A percentile compares a stretch with the other conserved stretches of the same genome.
Conservation (phyloP, 2,797 vertebrate species). For the Tympanoctomys barrerae region DNA sequence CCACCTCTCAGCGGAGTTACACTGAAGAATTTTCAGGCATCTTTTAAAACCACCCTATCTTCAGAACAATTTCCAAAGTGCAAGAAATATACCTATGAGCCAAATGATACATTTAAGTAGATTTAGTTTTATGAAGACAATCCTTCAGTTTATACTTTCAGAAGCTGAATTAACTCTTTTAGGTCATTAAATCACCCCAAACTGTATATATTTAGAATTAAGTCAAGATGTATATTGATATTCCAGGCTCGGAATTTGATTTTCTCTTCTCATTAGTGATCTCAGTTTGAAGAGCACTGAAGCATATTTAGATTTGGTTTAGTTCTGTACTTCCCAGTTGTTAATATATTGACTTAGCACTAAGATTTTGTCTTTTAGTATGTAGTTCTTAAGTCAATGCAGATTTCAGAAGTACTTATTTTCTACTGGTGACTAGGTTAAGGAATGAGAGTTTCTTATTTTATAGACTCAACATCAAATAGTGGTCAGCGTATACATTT, state of each 20-base stretch:
- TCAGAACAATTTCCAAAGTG: neutral
- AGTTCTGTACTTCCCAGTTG: constrained; percentile 17
- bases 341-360: neutral
- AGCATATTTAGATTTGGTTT: constrained; percentile 2
- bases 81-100: neutral
- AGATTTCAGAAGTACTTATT: constrained; percentile 29
- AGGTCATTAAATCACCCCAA: neutral
- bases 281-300: neutral
- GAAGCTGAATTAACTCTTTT: constrained; percentile 25
- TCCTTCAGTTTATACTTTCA: constrained; percentile 54
- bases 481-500: neutral
- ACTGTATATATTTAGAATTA: constrained; percentile 21
- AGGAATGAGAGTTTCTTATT: neutral
- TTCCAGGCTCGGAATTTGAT: constrained; percentile 48
- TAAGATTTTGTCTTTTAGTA: neutral
- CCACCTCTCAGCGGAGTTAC: neutral
- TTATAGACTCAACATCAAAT: constrained; percentile 12
- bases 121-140: constrained; percentile 15
- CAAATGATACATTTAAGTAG: constrained; percentile 23
- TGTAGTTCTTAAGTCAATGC: neutral
- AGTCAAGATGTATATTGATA: constrained; percentile 13
- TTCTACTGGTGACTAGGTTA: constrained; percentile 1
- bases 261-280: constrained; percentile 23
- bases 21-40: neutral
- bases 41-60: neutral